phyloP scores from a whole-genome alignment of 1,140 invertebrate species.

The roundworm (Caenorhabditis elegans) region WBcel235 BX284602.5:4364001-4364500 shows the following conservation, averaged over 20 bases:
- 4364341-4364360: too few relatives aligned
- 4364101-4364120: conserved; percentile 44
- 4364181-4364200: too few relatives aligned
- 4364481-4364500: too few relatives aligned
- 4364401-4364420: too few relatives aligned
- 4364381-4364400: too few relatives aligned
- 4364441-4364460: too few relatives aligned
- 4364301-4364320: conserved; percentile 3
- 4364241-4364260: conserved; percentile 51
- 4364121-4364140: conserved; percentile 20
- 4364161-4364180: too few relatives aligned
- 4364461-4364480: too few relatives aligned
- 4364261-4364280: conserved; percentile 20
- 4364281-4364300: not conserved
- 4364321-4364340: not conserved
- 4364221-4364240: not conserved
- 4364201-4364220: too few relatives aligned
- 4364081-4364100: conserved; percentile 46
- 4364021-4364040: conserved; percentile 42
- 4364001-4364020: not conserved
- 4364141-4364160: conserved; percentile 50
- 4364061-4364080: conserved; percentile 42
- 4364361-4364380: too few relatives aligned
- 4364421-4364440: too few relatives aligned
- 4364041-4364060: conserved; percentile 12